Evolutionary conservation across 2,888 invertebrate species (phyloP), one percentile per base, ranked within the genome.

Genomic region (Clanis bilineata): DNA sequence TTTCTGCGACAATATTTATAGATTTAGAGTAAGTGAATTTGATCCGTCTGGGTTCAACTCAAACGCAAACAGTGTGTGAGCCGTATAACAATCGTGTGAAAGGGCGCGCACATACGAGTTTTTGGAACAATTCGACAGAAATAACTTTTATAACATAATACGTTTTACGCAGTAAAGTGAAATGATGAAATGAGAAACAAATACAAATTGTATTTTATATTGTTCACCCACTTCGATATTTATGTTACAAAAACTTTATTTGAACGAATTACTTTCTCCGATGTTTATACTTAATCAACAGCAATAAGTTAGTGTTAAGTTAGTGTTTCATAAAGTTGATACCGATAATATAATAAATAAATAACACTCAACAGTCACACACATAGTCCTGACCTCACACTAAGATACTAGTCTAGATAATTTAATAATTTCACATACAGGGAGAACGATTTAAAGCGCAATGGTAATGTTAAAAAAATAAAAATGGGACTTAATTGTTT

Each of bases 1-100:
- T 79, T 77, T 62, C 66, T 66, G 70, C 66, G 76, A 77, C 80
- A 79, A 82, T 82, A 80, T 82, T 80, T 81, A 77, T 75, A 71
- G 73, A 80, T 82, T 80, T 81, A 77, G 74, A 71, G 73, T 76
- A 73, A 77, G 76, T 69, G 74, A 76, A 77, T 77, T 77, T 72
- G 71, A 80, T 75, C 71, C 76, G 64, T 66, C 58, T 64, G 69
- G 67, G 69, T 72, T 71, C 66, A 77, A 77, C 71, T 70, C 70
- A 66, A 65, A 67, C 59, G 66, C 71, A 74, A 77, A 77, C 76
- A 66, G 66, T 7, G 18, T 51, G 51, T 58, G 62, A 64, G 44
- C 45, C 57, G 65, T 64, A 66, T 68, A 71, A 71, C 71, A 71
- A 67, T 70, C 66, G 63, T 71, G 64, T 65, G 63, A 62, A 64